Conservation (phyloP, 2,113 vertebrate genomes). For the Salvelinus sp. region DNA sequence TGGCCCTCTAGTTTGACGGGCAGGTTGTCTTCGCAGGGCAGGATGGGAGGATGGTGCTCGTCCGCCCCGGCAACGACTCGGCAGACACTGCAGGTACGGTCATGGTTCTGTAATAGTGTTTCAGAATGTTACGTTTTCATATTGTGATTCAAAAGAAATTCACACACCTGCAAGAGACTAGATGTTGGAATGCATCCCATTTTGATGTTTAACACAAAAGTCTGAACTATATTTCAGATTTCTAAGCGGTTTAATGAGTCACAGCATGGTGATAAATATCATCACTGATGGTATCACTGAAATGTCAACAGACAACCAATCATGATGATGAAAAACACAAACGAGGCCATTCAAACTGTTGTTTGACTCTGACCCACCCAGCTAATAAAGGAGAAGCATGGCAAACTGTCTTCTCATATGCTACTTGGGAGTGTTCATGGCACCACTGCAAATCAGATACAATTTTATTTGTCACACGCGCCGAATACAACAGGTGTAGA, state of each 20-base stretch:
- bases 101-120: conserved; percentile 72
- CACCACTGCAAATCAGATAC: conserved; percentile 9
- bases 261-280: neutral
- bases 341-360: conserved; percentile 2
- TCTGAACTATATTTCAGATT: too few relatives aligned
- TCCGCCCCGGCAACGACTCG: conserved; percentile 81
- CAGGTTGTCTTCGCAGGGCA: conserved; percentile 78
- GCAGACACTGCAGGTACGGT: conserved; percentile 73
- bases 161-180: too few relatives aligned
- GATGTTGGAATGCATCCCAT: too few relatives aligned
- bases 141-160: too few relatives aligned
- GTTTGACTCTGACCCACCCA: neutral
- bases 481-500: too few relatives aligned
- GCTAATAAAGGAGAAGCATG: conserved; percentile 14
- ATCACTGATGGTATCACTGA: neutral
- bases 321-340: conserved; percentile 1
- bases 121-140: too few relatives aligned
- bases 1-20: conserved; percentile 81
- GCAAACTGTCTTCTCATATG: conserved; percentile 12
- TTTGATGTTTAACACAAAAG: too few relatives aligned
- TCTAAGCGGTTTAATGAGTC: neutral
- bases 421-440: conserved; percentile 9
- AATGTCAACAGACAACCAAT: neutral
- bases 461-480: too few relatives aligned
- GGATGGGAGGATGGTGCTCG: conserved; percentile 78